Percentiles rank a stretch among this genome's conserved stretches.
These are phyloP conservation scores for Seira sanloemensis DNA, from an alignment of 2,888 invertebrate genomes.

Conservation along the genomic window DNA sequence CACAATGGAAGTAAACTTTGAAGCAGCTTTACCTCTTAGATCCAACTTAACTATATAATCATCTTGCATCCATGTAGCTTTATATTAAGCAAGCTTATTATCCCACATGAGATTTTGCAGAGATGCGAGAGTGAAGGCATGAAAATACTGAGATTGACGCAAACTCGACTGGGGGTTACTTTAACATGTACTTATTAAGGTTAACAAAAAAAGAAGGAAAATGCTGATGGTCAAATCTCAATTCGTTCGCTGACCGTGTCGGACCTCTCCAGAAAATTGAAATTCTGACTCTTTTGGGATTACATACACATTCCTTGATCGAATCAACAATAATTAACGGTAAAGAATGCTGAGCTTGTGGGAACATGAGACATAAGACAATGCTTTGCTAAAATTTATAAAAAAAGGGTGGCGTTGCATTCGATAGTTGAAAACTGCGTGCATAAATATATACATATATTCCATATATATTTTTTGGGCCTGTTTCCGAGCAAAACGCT, in stretches of 20 bases:
- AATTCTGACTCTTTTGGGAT: no score
- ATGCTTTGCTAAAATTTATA: neutral
- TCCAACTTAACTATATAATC: neutral
- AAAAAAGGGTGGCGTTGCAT: neutral
- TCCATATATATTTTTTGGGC: no score
- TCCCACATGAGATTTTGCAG: neutral
- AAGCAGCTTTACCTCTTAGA: neutral
- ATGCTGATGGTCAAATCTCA: neutral
- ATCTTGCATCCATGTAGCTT: neutral
- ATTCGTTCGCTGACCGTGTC: neutral
- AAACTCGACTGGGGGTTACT: neutral
- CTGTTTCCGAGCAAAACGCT: neutral
- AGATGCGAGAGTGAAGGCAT: no score
- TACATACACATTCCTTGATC: no score
- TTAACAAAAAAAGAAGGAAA: neutral
- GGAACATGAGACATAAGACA: no score
- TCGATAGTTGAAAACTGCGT: neutral
- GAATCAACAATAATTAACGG: no score
- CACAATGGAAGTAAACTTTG: neutral
- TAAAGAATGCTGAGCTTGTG: no score
- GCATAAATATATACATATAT: neutral
- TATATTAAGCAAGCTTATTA: no score
- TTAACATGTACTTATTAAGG: neutral
- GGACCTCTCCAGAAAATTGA: conserved; percentile 4
- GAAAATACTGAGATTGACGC: no score